Evolutionary conservation across 2,797 vertebrate species (phyloP).

Genomic region (Menidia menidia): DNA sequence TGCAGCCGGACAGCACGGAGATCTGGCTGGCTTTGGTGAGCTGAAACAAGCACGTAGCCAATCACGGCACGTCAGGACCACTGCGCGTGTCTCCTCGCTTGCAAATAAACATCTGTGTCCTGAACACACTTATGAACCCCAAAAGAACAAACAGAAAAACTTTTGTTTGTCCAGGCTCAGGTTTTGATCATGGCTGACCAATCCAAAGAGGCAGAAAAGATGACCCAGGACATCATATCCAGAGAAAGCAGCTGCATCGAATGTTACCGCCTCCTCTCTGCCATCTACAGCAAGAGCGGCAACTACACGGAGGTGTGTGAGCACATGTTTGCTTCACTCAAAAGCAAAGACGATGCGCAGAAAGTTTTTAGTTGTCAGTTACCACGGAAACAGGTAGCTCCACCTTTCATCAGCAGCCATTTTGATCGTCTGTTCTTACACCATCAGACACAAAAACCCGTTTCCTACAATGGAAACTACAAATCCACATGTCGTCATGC

Average conservation of each 20-base stretch:
- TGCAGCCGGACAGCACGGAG: constrained; percentile 89
- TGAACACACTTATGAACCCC: not conserved
- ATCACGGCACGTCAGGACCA: too few species aligned
- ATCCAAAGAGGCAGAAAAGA: constrained; percentile 87
- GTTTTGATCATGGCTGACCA: constrained; percentile 90
- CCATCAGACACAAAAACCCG: too few species aligned
- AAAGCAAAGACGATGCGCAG: too few species aligned
- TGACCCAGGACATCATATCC: constrained; percentile 85
- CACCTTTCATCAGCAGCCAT: not conserved
- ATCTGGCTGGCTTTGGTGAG: constrained; percentile 93
- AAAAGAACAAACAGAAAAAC: not conserved
- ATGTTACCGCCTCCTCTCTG: constrained; percentile 94
- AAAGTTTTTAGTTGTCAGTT: not conserved
- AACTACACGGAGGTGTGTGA: constrained; percentile 88
- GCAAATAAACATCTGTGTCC: not conserved
- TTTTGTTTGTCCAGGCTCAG: constrained; percentile 84
- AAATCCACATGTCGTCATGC: too few species aligned
- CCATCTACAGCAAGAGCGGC: constrained; percentile 94
- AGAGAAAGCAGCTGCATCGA: constrained; percentile 88
- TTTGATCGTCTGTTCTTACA: too few species aligned
- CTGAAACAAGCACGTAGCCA: not conserved
- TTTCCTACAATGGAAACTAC: too few species aligned
- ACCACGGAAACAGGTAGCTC: constrained; percentile 33
- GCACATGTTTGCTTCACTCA: not conserved
- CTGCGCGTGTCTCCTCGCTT: too few species aligned